phyloP scores from a whole-genome alignment of 2,113 vertebrate genomes.

The Pimephales promelas region DNA sequence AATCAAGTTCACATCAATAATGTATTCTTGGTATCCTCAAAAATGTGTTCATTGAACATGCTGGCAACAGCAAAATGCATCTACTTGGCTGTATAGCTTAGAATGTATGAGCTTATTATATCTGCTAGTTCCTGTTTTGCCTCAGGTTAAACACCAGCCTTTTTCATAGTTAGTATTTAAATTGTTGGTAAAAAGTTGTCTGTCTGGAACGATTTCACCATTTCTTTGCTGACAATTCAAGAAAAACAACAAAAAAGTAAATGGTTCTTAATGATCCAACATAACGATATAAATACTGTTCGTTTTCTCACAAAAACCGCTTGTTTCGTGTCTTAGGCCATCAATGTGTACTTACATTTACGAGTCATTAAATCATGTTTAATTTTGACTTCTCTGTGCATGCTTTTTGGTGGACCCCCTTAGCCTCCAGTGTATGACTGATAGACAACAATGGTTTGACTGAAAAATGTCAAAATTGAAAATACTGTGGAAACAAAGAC shows the following conservation, averaged over 20 bases:
- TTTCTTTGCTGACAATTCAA: not conserved
- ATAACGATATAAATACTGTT: no score
- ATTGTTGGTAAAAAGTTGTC: not conserved
- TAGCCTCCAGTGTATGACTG: no score
- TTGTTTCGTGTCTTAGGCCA: no score
- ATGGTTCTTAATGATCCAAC: not conserved
- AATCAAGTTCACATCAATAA: conserved; percentile 56
- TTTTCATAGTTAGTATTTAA: conserved; percentile 3
- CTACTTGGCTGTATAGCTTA: conserved; percentile 21
- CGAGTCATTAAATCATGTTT: no score
- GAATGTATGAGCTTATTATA: conserved; percentile 28
- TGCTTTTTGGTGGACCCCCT: no score
- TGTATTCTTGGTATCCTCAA: conserved; percentile 44
- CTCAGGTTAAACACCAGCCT: conserved; percentile 26
- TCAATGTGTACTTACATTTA: no score
- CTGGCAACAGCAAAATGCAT: conserved; percentile 50
- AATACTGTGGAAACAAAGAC: no score
- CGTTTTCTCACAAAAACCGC: no score
- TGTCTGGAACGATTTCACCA: not conserved
- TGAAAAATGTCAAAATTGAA: no score
- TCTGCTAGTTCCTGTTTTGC: conserved; percentile 25
- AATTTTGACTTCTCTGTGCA: no score
- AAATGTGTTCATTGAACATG: conserved; percentile 40
- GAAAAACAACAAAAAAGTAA: not conserved
- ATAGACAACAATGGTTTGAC: no score